Base-by-base conservation (phyloP, 2,113 vertebrate genomes). In the Lutjanus erythropterus region DNA sequence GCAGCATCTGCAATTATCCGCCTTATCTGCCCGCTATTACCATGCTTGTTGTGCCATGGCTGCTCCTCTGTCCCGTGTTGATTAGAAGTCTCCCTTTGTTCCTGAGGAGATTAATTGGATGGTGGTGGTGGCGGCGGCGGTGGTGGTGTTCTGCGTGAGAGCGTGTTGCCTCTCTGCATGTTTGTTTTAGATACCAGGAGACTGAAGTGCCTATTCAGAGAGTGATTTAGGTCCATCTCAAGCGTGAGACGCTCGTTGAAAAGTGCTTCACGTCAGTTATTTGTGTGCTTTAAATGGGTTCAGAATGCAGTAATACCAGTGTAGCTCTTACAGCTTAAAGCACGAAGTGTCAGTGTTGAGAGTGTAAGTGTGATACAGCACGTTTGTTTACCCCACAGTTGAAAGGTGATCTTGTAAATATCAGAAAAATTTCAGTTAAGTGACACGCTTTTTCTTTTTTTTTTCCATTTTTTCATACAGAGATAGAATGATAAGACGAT, bases 21-120 rank as follows among this genome's bases (percentile, higher is more conserved):
- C 61, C 83, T 92, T 91, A 91, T 92, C 89, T 81, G 29, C 25
- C 71, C 50, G 69, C 74, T 89, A 66, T 85, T 76, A 83, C 49
- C 77, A 75, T 25, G 84, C 81, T 62, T 35, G 55, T 44, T 78
- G 70, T 80, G 75, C 68, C 31, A 35, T 42, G 41, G 67, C 86
- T 81, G 75, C 79, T 71, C 80, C 55, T 55, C 83, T 83, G 74
- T 39, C 82, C 59, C 39, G 47, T 70, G 85, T 77, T 78, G 72
- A 91, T 86, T 86, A 90, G 71, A 66, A 59, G 56, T 33, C 42
- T 74, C 44, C 50, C 33, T 71, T 90, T 92, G 74, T 90, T 86
- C 87, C 82, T 58, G 37, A 69, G 55, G 61, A 90, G 83, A 90
- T 89, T 88, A 80, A 92, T 89, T 87, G 80, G 77, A 70, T 71